phyloP scores from a whole-genome alignment of 2,113 vertebrate species.

The Vireo altiloquus region DNA sequence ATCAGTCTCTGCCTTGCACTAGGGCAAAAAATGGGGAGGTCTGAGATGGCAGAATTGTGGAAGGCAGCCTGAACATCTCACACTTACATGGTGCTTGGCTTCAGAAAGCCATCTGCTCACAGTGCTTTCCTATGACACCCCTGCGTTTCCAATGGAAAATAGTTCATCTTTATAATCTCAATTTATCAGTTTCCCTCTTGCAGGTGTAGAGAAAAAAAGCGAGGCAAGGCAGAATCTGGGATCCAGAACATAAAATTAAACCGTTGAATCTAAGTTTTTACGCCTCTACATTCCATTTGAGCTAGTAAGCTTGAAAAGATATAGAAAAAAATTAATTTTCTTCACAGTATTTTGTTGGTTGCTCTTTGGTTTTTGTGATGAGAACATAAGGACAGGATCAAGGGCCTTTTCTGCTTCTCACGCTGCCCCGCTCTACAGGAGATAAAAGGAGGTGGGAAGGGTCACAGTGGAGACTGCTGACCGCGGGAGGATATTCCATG shows the following conservation, averaged over 20 bases:
- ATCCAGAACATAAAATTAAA: background rate
- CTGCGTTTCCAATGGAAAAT: background rate
- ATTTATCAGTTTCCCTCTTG: background rate
- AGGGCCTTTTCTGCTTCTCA: background rate
- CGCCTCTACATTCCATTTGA: background rate
- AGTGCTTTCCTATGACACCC: background rate
- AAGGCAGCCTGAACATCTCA: background rate
- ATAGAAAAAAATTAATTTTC: background rate
- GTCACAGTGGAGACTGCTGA: background rate
- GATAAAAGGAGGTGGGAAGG: background rate
- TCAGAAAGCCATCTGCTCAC: background rate
- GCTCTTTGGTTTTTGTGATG: background rate
- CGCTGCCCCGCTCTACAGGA: fast-evolving
- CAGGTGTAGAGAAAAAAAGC: background rate
- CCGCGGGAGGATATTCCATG: background rate
- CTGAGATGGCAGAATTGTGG: background rate
- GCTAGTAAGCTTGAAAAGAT: background rate
- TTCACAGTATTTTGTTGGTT: background rate
- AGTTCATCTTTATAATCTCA: background rate
- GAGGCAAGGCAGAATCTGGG: background rate
- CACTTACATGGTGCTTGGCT: background rate
- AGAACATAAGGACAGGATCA: background rate
- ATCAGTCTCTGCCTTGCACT: background rate
- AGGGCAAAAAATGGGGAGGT: background rate
- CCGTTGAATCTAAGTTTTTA: background rate